Base-by-base conservation (phyloP, 2,888 invertebrate species). In the Uloborus plumipes region DNA sequence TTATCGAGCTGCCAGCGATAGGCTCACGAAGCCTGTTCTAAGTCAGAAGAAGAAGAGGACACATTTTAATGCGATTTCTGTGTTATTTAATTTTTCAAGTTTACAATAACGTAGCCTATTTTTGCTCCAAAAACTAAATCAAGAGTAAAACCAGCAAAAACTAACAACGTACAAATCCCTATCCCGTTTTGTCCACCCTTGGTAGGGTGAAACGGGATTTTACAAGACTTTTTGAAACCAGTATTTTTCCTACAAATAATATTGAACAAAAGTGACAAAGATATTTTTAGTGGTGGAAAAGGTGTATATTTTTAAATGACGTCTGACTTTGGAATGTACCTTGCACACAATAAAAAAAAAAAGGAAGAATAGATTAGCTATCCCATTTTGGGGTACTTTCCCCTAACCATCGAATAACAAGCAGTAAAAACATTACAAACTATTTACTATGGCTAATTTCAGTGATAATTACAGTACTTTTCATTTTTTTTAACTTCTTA, bases 51-150 rank as follows among this genome's bases (percentile, higher is more conserved):
- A 58, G 58, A 58, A 26, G 26, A 26, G 4, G 26, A 26, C 58
- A n/a, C 58, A 58, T 58, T 58, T 9, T n/a, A 9, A 58, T 58
- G 58, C 58, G 58, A 58, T 58, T 58, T 58, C 15, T 58, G 58
- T 58, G 58, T 58, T 58, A 58, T 58, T 6, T 58, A 58, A 58
- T 58, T 58, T 58, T 58, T 58, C 58, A 9, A 58, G n/a, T 59
- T 59, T 59, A 59, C 59, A 59, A 59, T 59, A 59, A 59, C 11
- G 22, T 20, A 59, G 59, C 59, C 59, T 59, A 59, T 59, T 59
- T 59, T 59, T 59, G 59, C 22, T 59, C 59, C 22, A 59, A 59
- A 59, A 59, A 59, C 59, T 59, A 59, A 59, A 59, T 59, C 59
- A 59, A 59, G 22, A 26, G 13, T n/a, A 20, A 59, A 59, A 20